phyloP scores from a whole-genome alignment of 2,888 invertebrate genomes.

The Cephus nigrinus region DNA sequence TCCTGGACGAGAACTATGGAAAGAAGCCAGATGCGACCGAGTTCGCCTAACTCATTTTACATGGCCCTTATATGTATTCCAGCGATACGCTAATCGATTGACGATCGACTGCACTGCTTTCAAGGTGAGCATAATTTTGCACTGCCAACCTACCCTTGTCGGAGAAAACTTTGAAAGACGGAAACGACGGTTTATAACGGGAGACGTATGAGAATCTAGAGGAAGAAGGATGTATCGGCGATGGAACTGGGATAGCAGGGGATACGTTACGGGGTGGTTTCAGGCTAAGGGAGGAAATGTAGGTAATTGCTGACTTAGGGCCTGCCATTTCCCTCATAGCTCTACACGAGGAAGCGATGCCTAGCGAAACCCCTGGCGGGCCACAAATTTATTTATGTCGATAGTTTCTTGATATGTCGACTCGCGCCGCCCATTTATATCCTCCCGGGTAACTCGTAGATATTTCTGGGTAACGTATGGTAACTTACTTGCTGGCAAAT shows the following conservation, averaged over 20 bases:
- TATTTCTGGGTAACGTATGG: constrained; percentile 49
- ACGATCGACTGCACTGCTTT: neutral
- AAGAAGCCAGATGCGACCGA: neutral
- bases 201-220: neutral
- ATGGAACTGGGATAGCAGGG: constrained; percentile 14
- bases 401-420: constrained; percentile 67
- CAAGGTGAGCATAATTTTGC: neutral
- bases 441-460: constrained; percentile 55
- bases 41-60: neutral
- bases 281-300: constrained; percentile 34
- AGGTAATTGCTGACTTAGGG: constrained; percentile 62
- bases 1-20: constrained; percentile 14
- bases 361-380: constrained; percentile 57
- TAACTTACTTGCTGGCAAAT: constrained; percentile 32
- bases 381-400: constrained; percentile 67
- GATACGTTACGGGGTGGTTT: neutral
- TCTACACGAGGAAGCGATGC: constrained; percentile 42
- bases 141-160: neutral
- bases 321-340: constrained; percentile 58
- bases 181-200: neutral
- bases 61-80: neutral
- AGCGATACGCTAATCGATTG: neutral
- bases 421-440: constrained; percentile 64
- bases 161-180: neutral
- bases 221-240: constrained; percentile 30